phyloP scores from a whole-genome alignment of 2,888 invertebrate genomes.

The Lasiommata megera region DNA sequence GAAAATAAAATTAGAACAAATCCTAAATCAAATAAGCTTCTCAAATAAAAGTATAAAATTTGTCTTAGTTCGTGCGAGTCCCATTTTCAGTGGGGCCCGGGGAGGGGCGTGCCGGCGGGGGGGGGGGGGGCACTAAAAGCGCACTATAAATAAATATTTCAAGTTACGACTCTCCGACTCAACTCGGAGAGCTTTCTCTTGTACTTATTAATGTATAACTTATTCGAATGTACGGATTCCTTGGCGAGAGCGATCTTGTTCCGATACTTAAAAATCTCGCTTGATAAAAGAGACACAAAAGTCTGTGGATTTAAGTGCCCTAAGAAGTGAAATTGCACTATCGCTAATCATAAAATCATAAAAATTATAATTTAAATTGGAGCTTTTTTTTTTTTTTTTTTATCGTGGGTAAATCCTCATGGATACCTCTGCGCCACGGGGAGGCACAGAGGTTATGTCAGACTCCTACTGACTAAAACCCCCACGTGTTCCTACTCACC shows the following conservation, averaged over 20 bases:
- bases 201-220: slow-evolving; percentile 33
- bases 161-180: slow-evolving; percentile 23
- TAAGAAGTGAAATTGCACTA: too few relatives aligned
- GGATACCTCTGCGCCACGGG: too few relatives aligned
- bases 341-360: too few relatives aligned
- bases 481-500: too few relatives aligned
- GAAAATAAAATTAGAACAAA: slow-evolving; percentile 1
- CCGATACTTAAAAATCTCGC: neutral
- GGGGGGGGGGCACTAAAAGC: slow-evolving; percentile 23
- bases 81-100: neutral
- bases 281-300: too few relatives aligned
- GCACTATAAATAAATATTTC: slow-evolving; percentile 36
- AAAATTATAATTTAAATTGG: too few relatives aligned
- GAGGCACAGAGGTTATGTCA: too few relatives aligned
- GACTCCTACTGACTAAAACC: too few relatives aligned
- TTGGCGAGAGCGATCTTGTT: neutral
- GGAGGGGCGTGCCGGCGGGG: neutral
- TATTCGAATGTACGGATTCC: slow-evolving; percentile 8
- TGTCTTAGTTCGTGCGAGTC: neutral
- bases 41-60: slow-evolving; percentile 1
- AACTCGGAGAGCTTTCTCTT: slow-evolving; percentile 30
- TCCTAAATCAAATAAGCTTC: slow-evolving; percentile 5
- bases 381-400: too few relatives aligned
- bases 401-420: too few relatives aligned
- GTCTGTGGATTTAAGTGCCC: too few relatives aligned